phyloP scores from a whole-genome alignment of 2,113 vertebrate genomes.

The Poicephalus gulielmi region DNA sequence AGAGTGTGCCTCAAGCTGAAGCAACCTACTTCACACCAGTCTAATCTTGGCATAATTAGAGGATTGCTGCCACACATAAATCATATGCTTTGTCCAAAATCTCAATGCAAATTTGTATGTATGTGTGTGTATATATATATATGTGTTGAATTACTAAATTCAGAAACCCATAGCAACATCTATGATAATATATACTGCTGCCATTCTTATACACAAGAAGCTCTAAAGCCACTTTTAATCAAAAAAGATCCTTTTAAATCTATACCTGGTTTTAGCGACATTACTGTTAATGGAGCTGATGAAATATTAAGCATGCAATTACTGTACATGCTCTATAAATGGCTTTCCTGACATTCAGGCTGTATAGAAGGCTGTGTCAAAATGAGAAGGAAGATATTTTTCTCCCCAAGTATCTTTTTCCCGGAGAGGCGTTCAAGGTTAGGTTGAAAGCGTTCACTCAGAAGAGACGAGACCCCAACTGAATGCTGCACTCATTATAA shows the following conservation, averaged over 20 bases:
- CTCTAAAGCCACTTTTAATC: constrained; percentile 53
- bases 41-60: neutral
- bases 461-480: neutral
- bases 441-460: constrained; percentile 14
- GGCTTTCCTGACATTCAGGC: constrained; percentile 40
- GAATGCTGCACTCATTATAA: neutral
- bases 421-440: neutral
- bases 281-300: constrained; percentile 53
- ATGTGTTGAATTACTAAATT: constrained; percentile 11
- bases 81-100: neutral
- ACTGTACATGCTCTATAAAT: constrained; percentile 61
- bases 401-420: neutral
- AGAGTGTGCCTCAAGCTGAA: neutral
- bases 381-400: constrained; percentile 18
- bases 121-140: neutral
- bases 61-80: neutral
- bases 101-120: neutral
- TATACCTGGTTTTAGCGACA: constrained; percentile 51
- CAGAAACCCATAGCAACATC: neutral
- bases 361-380: constrained; percentile 4
- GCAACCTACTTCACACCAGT: neutral
- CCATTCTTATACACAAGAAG: constrained; percentile 38
- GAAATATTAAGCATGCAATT: constrained; percentile 66
- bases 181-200: neutral
- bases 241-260: constrained; percentile 53